Base-by-base conservation (phyloP, 2,113 vertebrate species). In the Orthonyx spaldingii region DNA sequence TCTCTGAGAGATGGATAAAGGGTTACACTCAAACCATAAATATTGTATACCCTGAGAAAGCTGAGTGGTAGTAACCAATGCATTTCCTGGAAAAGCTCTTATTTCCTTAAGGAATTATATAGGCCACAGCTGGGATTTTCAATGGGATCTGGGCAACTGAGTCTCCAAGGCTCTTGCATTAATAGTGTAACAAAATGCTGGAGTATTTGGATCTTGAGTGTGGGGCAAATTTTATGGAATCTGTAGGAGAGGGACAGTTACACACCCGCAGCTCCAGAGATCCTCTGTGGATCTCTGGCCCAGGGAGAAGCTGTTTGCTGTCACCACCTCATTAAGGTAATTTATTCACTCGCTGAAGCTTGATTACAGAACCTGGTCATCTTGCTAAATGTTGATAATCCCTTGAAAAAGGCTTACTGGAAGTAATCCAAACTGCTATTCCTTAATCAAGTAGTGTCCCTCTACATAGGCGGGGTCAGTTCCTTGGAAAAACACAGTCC, bases 331-430 rank as follows among this genome's bases (percentile, higher is more conserved):
- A 18, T 90, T 72, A 61, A 94, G 66, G 61, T 80, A 84, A 91
- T 91, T 93, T 87, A 63, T 94, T 94, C 89, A 37, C 66, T 90
- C 0, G 1, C 53, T 64, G 92, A 80, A 65, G 64, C 87, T 96
- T 91, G 78, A 88, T 86, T 90, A 93, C 44, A 74, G 92, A 70
- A 50, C 56, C 83, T 81, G 82, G 63, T 90, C 90, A 84, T 96
- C 94, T 93, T 80, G 63, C 93, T 93, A 88, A 88, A 95, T 82
- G 93, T 94, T 87, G 78, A 16, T 95, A 94, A 96, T 95, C 94
- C 89, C 63, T 86, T 81, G 81, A 49, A 96, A 95, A 95, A 70
- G 93, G 94, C 69, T 96, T 95, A 94, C 84, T 91, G 89, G 81
- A 32, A 82, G 55, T 96, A 96, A 96, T 95, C 91, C 95, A 86